Conservation (phyloP, 2,797 vertebrate genomes). For the Xerus rutilus region DNA sequence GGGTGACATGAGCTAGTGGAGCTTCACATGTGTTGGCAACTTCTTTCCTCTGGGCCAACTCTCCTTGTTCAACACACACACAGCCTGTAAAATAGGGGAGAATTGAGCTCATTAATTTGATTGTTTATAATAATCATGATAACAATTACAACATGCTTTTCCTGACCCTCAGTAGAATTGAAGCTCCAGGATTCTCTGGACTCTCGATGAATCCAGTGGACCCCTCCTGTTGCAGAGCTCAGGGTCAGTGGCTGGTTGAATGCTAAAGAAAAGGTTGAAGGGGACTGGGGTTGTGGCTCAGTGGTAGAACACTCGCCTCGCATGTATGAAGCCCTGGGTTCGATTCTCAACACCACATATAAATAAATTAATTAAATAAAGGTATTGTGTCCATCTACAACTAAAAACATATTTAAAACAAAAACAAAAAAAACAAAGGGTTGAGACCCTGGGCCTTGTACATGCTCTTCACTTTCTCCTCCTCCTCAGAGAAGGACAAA, state of each 20-base stretch:
- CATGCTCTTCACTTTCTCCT: background rate
- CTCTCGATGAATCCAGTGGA: background rate
- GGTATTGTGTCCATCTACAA: no score
- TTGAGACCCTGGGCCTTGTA: background rate
- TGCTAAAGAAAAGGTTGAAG: background rate
- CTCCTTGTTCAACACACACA: slow-evolving; percentile 12
- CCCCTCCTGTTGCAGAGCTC: background rate
- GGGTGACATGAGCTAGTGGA: background rate
- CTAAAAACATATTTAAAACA: no score
- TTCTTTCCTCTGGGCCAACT: background rate
- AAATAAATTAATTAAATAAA: no score
- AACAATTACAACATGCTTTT: background rate
- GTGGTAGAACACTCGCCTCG: no score
- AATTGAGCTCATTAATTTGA: slow-evolving; percentile 60
- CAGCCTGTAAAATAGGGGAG: background rate
- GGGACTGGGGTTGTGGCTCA: no score
- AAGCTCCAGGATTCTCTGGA: background rate
- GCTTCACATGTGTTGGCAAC: background rate
- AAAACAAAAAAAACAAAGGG: background rate
- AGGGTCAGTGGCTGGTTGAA: background rate
- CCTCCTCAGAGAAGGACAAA: background rate
- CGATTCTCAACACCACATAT: no score
- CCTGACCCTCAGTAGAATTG: background rate
- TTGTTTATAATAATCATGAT: slow-evolving; percentile 46
- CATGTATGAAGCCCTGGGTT: no score